Conservation (phyloP, 2,888 invertebrate genomes). For the Stenchaetothrips biformis region DNA sequence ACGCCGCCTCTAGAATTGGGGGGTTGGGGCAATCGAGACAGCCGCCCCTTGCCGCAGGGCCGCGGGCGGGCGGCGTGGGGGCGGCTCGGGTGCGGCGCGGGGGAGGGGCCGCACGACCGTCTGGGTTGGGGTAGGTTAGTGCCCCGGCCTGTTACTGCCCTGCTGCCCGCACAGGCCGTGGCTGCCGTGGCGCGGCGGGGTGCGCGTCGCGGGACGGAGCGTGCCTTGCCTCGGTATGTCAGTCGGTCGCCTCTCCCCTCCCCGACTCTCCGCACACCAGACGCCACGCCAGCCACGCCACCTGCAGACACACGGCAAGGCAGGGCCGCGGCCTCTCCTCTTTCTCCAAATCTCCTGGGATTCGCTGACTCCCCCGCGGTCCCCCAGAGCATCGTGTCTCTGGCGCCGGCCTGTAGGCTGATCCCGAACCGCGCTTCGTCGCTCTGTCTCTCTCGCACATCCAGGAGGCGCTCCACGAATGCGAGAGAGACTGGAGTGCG, state of each 20-base stretch:
- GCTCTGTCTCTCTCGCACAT: too few species aligned
- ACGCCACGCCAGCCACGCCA: neutral
- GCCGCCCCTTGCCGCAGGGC: neutral
- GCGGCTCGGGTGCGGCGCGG: neutral
- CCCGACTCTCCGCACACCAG: neutral
- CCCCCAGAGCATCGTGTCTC: too few species aligned
- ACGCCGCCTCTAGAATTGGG: neutral
- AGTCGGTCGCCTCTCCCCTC: neutral
- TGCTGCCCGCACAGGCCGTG: neutral
- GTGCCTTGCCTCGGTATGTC: conserved; percentile 1
- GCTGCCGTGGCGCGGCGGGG: neutral
- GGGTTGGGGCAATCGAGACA: conserved; percentile 1
- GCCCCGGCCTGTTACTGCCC: conserved; percentile 20
- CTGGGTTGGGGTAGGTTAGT: conserved; percentile 22
- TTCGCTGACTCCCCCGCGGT: too few species aligned
- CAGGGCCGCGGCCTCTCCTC: too few species aligned
- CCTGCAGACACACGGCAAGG: neutral
- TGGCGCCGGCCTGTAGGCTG: too few species aligned
- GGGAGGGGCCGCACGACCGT: conserved; percentile 1
- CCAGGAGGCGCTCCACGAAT: too few species aligned
- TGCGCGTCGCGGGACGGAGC: neutral
- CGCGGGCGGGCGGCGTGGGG: neutral
- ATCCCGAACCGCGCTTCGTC: too few species aligned
- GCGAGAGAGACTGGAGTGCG: too few species aligned
- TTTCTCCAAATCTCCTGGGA: too few species aligned